Evolutionary conservation across 2,888 invertebrate species (phyloP).

Genomic region (Sialis fuliginosa): DNA sequence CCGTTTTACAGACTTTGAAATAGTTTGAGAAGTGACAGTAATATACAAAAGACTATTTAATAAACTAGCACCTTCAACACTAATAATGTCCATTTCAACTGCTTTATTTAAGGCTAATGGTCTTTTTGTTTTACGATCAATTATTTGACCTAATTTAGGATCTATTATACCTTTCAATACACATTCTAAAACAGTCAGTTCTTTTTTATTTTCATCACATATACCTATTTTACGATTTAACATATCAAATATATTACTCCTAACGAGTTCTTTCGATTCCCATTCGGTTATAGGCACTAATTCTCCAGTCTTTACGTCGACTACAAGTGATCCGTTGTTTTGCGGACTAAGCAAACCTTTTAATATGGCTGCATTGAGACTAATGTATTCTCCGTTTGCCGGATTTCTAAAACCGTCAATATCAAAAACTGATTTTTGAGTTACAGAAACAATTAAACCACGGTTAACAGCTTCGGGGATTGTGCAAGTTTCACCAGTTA

Average conservation of each 20-base stretch:
- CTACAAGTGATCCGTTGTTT: constrained; percentile 49
- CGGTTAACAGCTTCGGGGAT: constrained; percentile 78
- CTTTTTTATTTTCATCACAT: constrained; percentile 45
- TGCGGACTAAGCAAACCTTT: constrained; percentile 61
- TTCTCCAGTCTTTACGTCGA: constrained; percentile 56
- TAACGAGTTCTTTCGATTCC: constrained; percentile 59
- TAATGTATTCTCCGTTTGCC: constrained; percentile 61
- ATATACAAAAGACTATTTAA: constrained; percentile 73
- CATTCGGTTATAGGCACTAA: constrained; percentile 54
- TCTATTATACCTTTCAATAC: constrained; percentile 76
- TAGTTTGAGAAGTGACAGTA: constrained; percentile 72
- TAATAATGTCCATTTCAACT: constrained; percentile 66
- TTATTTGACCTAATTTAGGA: constrained; percentile 68
- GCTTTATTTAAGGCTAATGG: constrained; percentile 71
- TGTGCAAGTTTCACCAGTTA: constrained; percentile 52
- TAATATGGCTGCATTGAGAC: constrained; percentile 63
- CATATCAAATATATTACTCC: constrained; percentile 76
- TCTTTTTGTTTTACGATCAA: constrained; percentile 54
- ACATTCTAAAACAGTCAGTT: constrained; percentile 72
- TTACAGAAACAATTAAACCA: constrained; percentile 74
- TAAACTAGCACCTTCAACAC: constrained; percentile 73
- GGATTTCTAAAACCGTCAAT: constrained; percentile 81
- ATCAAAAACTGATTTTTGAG: constrained; percentile 77
- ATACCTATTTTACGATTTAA: constrained; percentile 69
- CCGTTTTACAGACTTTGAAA: constrained; percentile 67